Base-by-base conservation (phyloP, 2,797 vertebrate genomes). In the Schizothorax lantsangensis region DNA sequence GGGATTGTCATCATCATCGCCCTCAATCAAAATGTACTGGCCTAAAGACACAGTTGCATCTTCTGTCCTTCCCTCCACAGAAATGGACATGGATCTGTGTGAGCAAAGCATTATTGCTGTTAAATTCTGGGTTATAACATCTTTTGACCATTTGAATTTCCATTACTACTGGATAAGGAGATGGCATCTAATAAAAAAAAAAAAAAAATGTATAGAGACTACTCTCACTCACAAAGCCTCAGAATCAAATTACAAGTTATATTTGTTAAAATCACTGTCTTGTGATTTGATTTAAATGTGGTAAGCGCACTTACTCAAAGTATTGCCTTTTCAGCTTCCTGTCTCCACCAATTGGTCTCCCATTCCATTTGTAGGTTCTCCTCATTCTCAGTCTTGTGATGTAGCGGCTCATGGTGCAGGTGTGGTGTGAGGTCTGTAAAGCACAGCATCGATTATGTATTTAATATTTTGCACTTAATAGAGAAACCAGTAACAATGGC, bases 1-100 rank as follows among this genome's bases (percentile, higher is more conserved):
- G 0, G 97, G 97, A 38, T 92, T 93, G 83, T 97, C 95, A 2
- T 96, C 95, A 7, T 97, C 92, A 0, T 95, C 90, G 0, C 96
- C 95, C 90, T 97, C 96, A 21, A 99, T 96, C 86, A 99, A 93
- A 88, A 99, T 93, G 90, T 95, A 97, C 36, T 98, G 95, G 0
- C 97, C 97, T 0, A 93, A 85, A 0, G 85, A 90, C 73, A 99
- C 92, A 36, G 91, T 68, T 1, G 85, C 90, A 77, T 93, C 88
- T 47, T 83, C 87, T 0, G 83, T 88, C 75, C 86, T 90, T 47
- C 91, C 94, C 85, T 95, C 94, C n/a, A 91, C 91, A 43, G 91
- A 92, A 91, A 99, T 92, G 66, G 84, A 33, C 77, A 99, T 83
- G 3, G 95, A 96, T 68, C 98, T 97, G 91, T 96, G 90, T 69